Evolutionary conservation across 2,113 vertebrate genomes (phyloP).

Genomic region (Limnothrissa miodon): DNA sequence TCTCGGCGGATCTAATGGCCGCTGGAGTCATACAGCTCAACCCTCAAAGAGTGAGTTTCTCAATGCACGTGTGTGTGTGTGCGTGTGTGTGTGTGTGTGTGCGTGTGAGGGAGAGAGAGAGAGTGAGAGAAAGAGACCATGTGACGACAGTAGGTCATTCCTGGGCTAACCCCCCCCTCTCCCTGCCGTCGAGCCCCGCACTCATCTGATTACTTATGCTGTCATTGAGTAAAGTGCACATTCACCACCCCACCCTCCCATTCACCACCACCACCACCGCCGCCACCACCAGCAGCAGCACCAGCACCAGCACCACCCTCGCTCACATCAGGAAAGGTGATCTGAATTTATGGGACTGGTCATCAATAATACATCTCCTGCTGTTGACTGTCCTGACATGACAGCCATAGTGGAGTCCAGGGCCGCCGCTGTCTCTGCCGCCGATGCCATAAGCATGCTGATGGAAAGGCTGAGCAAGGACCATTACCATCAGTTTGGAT

Average conservation of each 20-base stretch:
- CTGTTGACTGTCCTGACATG: not conserved
- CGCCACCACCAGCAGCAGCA: no score
- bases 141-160: not conserved
- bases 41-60: not conserved
- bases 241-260: not conserved
- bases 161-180: not conserved
- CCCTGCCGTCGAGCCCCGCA: not conserved
- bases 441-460: not conserved
- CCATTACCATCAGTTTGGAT: slow-evolving; percentile 62
- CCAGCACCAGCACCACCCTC: not conserved
- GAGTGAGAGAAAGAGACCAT: not conserved
- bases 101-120: not conserved
- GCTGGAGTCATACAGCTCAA: not conserved
- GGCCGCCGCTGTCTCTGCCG: slow-evolving; percentile 16
- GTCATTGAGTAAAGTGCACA: slow-evolving; percentile 18
- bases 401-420: slow-evolving; percentile 18
- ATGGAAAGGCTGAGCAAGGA: slow-evolving; percentile 31
- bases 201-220: slow-evolving; percentile 6
- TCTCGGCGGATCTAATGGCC: not conserved
- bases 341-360: not conserved
- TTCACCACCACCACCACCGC: not conserved
- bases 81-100: slow-evolving; percentile 5
- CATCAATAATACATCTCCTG: slow-evolving; percentile 9
- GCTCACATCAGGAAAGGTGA: not conserved
- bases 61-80: not conserved